Evolutionary conservation across 2,888 invertebrate species (phyloP), one percentile per base, ranked within the genome.

Genomic region (Xanthorhoe spadicearia): DNA sequence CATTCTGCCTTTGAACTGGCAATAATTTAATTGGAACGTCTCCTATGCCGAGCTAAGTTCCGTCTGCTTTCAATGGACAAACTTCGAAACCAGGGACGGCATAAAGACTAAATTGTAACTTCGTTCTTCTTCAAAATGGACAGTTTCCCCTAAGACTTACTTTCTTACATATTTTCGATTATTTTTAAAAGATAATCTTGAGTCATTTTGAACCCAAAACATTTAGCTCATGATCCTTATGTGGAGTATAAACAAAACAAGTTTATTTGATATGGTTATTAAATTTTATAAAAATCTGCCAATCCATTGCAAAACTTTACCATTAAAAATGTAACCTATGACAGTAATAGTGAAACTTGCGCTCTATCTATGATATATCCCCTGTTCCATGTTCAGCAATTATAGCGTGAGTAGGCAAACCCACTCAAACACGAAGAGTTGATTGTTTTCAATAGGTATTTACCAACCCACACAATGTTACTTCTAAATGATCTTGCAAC

Each of bases 1-100:
- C 88, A 85, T 86, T 89, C 81, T 80, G 87, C 85, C 88, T 92
- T 90, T 89, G 90, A 89, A 86, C 86, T 77, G 80, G 83, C 86
- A 82, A 85, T 91, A 91, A 92, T 88, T 89, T 86, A 88, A 92
- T 92, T 89, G 88, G 80, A 83, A 78, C 85, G 81, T 84, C 86
- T 82, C 77, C 79, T 77, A 75, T 78, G 74, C 49, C 76, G 71
- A 76, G 73, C 77, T 77, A 83, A 87, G 84, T 87, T 88, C 82
- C 72, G 76, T 77, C 64, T 74, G 72, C 72, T 79, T 85, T 82
- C 83, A 77, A 80, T 83, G 75, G 77, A 81, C 82, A 81, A 88
- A 89, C 83, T 90, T 89, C 79, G 79, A 57, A 9, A 5, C 18
- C 68, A 64, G 67, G 49, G 68, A 61, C 35, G 61, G 52, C 35